A percentile compares a stretch with the other conserved stretches of the same genome.
These are phyloP conservation scores for Coendou prehensilis DNA, from an alignment of 2,797 vertebrate species.

Conservation along the genomic window DNA sequence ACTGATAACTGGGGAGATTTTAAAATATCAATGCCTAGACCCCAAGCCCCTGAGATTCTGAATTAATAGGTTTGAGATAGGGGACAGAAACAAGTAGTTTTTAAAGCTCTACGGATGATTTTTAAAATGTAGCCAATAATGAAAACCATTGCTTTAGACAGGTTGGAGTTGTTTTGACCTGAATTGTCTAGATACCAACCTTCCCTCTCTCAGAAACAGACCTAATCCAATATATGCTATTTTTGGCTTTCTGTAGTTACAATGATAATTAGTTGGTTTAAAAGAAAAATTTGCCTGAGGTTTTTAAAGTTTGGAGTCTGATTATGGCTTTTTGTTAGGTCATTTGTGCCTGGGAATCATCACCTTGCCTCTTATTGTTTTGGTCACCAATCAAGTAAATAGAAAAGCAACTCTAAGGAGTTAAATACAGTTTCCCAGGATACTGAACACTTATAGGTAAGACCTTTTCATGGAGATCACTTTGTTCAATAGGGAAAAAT, in stretches of 20 bases:
- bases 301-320: not conserved
- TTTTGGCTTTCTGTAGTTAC: not conserved
- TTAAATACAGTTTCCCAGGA: not conserved
- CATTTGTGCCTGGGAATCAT: not conserved
- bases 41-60: not conserved
- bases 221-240: conserved; percentile 1
- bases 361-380: not conserved
- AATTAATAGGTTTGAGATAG: not conserved
- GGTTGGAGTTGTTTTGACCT: not conserved
- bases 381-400: not conserved
- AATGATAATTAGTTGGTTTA: not conserved
- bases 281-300: not conserved
- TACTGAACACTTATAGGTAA: not conserved
- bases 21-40: not conserved
- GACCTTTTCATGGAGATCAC: not conserved
- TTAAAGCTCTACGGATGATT: conserved; percentile 11
- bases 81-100: not conserved
- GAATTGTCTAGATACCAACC: not conserved
- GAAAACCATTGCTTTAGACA: not conserved
- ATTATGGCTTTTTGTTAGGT: not conserved
- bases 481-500: not conserved
- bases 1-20: not conserved
- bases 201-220: conserved; percentile 7
- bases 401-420: not conserved
- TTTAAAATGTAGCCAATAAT: not conserved